Base-by-base conservation (phyloP, 2,888 invertebrate species). In the Nymphalis urticae region DNA sequence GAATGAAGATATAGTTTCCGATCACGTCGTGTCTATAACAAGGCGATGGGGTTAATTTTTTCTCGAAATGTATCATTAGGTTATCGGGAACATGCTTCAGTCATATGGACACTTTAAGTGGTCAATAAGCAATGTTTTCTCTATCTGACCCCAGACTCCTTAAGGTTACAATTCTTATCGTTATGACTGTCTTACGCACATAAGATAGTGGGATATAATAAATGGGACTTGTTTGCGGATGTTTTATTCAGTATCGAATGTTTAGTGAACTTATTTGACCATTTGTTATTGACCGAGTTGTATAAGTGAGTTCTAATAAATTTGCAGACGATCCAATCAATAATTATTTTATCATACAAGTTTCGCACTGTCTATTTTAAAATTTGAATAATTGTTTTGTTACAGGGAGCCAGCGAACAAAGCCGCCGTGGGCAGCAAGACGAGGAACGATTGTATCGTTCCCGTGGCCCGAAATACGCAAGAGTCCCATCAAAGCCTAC, bases 401-500 rank as follows among this genome's bases (percentile, higher is more conserved):
- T 61, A 17, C 87, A 93, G 93, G 87, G 89, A 82, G 89, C 89
- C 75, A 90, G 79, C 84, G 92, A 92, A 72, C 89, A 86, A 77
- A 78, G 79, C 72, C 88, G 89, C 56, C 89, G 89, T 60, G 88
- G 87, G 63, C 90, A 90, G 81, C 84, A 83, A 77, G 90, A 91
- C 86, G 93, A 92, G 76, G 92, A 92, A 78, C 85, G 90, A 62
- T 77, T 91, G 73, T 90, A 90, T 78, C 79, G 85, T 70, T 76
- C 85, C 27, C 85, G 89, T 36, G 91, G 92, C 42, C 87, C 91
- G 2, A 93, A 91, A 75, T 93, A 93, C 87, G 88, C 90, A 13
- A 80, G 93, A 62, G 93, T 93, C 50, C 93, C 93, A 36, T 93
- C 93, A 4, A 84, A 85, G 64, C 89, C 93, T 59, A 93, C 93